Evolutionary conservation across 2,888 invertebrate genomes (phyloP).

Genomic region (Masnerella sp.): DNA sequence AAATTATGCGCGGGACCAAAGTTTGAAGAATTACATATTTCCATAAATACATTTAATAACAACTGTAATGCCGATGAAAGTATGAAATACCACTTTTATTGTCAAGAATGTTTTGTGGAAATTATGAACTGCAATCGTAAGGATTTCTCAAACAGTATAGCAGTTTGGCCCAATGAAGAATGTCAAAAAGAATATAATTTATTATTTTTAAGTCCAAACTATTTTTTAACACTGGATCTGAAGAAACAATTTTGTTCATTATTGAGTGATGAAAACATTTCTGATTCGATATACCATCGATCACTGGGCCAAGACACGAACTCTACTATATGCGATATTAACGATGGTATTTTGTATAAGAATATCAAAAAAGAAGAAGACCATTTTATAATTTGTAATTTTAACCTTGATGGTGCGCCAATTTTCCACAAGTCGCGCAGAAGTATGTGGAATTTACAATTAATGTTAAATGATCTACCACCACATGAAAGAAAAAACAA

Average conservation of each 20-base stretch:
- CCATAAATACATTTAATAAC: slow-evolving; percentile 22
- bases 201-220: slow-evolving; percentile 17
- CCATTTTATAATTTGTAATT: slow-evolving; percentile 31
- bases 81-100: slow-evolving; percentile 32
- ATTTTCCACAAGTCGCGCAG: slow-evolving; percentile 29
- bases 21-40: slow-evolving; percentile 12
- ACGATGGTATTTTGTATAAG: slow-evolving; percentile 24
- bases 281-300: slow-evolving; percentile 10
- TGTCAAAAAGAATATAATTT: slow-evolving; percentile 21
- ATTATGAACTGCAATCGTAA: slow-evolving; percentile 8
- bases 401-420: slow-evolving; percentile 31
- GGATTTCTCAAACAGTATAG: background rate
- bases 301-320: background rate
- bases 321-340: slow-evolving; percentile 6
- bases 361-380: slow-evolving; percentile 15
- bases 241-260: slow-evolving; percentile 9
- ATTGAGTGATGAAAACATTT: slow-evolving; percentile 14
- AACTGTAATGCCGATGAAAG: slow-evolving; percentile 5
- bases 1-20: slow-evolving; percentile 37
- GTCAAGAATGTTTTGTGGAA: slow-evolving; percentile 13
- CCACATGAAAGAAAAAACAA: slow-evolving; percentile 5
- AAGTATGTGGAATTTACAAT: slow-evolving; percentile 35
- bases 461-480: slow-evolving; percentile 24
- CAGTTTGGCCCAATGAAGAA: slow-evolving; percentile 15
- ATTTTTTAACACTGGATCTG: slow-evolving; percentile 26